Conservation (phyloP, 2,797 vertebrate genomes). For the Spondyliosoma cantharus region DNA sequence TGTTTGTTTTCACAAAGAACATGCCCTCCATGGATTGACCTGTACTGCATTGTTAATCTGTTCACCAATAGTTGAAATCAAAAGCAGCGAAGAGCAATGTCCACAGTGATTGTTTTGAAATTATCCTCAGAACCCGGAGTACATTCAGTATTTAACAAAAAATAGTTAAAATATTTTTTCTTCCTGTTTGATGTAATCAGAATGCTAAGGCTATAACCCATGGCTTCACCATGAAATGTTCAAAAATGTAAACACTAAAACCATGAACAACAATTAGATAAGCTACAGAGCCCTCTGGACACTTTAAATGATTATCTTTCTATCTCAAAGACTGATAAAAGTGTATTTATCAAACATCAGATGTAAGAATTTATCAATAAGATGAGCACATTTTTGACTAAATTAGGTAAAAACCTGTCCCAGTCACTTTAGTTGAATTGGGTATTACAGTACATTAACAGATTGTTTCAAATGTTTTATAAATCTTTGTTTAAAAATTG, state of each 20-base stretch:
- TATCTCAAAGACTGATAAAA: not conserved
- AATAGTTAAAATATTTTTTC: not conserved
- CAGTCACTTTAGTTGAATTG: not conserved
- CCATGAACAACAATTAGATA: not conserved
- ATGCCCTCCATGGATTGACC: too few species aligned
- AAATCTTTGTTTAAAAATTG: not conserved
- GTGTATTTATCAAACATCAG: not conserved
- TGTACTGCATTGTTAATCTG: not conserved
- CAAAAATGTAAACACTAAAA: not conserved
- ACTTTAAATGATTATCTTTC: not conserved
- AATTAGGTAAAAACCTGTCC: not conserved
- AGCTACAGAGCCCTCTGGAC: not conserved
- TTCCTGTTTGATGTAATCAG: not conserved
- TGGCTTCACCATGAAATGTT: not conserved
- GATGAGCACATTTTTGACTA: not conserved
- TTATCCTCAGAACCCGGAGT: not conserved
- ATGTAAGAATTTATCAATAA: not conserved
- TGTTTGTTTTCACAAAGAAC: not conserved
- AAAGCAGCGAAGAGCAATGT: not conserved
- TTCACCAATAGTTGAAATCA: not conserved
- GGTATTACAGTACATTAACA: conserved; percentile 2
- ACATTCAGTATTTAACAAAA: not conserved
- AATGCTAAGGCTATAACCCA: too few species aligned
- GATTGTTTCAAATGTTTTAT: conserved; percentile 7
- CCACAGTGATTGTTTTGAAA: not conserved